These are phyloP conservation scores for Heptranchias perlo DNA, from an alignment of 2,113 vertebrate species.

Conservation along the genomic window DNA sequence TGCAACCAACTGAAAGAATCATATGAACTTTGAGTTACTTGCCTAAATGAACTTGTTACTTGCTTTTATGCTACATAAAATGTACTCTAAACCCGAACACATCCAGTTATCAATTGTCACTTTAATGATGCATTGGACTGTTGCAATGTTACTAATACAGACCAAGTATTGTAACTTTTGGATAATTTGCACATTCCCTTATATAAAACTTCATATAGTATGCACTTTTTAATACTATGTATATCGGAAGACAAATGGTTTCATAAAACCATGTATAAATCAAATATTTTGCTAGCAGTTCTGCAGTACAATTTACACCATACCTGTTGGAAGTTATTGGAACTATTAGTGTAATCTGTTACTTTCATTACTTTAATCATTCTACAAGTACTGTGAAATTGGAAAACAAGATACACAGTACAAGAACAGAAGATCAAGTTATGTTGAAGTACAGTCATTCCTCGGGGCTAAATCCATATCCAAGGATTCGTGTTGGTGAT, in stretches of 20 bases:
- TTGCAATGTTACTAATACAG: neutral
- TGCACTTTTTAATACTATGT: neutral
- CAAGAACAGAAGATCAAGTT: neutral
- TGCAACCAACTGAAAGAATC: neutral
- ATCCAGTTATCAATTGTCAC: neutral
- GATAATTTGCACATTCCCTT: neutral
- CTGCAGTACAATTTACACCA: neutral
- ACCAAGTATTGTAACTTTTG: neutral
- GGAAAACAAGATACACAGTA: neutral
- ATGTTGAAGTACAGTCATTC: neutral
- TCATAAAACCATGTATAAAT: neutral
- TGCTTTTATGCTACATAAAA: neutral
- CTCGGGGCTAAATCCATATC: neutral
- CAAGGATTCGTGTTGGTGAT: neutral
- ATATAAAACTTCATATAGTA: neutral
- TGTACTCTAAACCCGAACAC: neutral
- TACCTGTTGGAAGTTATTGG: neutral
- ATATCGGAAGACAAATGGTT: neutral
- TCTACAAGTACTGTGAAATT: neutral
- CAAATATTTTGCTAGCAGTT: neutral
- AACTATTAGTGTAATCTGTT: neutral
- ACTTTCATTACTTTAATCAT: neutral
- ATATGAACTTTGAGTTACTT: neutral
- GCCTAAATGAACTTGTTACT: neutral
- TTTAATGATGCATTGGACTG: neutral